A percentile compares a stretch with the other conserved stretches of the same genome.
These are phyloP conservation scores for Alosa alosa DNA, from an alignment of 2,113 vertebrate species.

Conservation along the genomic window DNA sequence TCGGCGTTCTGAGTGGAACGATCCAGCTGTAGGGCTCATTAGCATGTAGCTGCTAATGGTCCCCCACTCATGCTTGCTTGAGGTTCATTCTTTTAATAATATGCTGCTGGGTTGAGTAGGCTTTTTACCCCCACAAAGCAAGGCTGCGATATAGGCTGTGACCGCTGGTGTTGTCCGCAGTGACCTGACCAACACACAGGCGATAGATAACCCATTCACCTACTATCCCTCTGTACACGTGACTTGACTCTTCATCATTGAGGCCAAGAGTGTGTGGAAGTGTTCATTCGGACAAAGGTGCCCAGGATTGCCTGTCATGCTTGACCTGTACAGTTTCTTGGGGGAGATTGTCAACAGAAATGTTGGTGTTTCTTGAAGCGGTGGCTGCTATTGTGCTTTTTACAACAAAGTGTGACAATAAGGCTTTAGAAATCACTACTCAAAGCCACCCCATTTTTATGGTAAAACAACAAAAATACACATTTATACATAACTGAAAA, in stretches of 20 bases:
- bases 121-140: not conserved
- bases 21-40: not conserved
- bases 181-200: not conserved
- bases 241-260: not conserved
- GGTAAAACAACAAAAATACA: not conserved
- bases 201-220: not conserved
- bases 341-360: too few species aligned
- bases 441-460: not conserved
- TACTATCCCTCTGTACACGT: not conserved
- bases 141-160: not conserved
- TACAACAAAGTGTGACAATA: too few species aligned
- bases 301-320: not conserved
- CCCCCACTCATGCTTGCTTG: not conserved
- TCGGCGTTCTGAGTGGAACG: not conserved
- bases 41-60: not conserved
- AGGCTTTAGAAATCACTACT: not conserved
- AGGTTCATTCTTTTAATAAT: not conserved
- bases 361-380: too few species aligned
- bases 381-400: too few species aligned
- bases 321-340: not conserved
- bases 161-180: not conserved
- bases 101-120: not conserved
- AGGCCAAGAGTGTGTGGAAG: not conserved
- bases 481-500: too few species aligned
- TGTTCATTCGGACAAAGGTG: not conserved